Conservation (phyloP, 2,888 invertebrate species). For the Platycheirus rosarum region DNA sequence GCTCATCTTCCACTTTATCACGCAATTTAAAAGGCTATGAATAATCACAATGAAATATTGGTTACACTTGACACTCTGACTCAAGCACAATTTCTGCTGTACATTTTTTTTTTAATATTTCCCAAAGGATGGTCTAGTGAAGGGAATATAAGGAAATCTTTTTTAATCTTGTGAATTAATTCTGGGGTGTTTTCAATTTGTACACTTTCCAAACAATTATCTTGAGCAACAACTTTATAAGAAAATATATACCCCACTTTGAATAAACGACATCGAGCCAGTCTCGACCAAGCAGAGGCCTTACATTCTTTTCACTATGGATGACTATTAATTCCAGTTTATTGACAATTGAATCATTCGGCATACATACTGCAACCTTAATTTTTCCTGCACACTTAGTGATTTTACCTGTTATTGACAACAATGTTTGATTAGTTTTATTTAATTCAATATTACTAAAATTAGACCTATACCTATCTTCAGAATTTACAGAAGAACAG, state of each 20-base stretch:
- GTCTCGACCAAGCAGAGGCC: slow-evolving; percentile 34
- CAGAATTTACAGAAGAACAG: slow-evolving; percentile 42
- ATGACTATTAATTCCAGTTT: too few relatives aligned
- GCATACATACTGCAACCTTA: too few relatives aligned
- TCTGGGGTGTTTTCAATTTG: not conserved
- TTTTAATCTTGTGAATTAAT: slow-evolving; percentile 20
- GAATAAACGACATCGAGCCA: slow-evolving; percentile 44
- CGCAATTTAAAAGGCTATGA: slow-evolving; percentile 72
- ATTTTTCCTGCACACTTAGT: too few relatives aligned
- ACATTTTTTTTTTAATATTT: slow-evolving; percentile 34
- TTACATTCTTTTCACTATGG: slow-evolving; percentile 38
- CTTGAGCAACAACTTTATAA: not conserved
- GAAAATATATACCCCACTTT: slow-evolving; percentile 38
- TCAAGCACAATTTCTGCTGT: slow-evolving; percentile 48
- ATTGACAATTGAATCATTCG: too few relatives aligned
- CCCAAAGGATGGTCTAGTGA: slow-evolving; percentile 25
- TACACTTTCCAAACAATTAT: not conserved
- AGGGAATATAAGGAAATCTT: slow-evolving; percentile 33
- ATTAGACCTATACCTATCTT: too few relatives aligned
- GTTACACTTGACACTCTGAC: slow-evolving; percentile 17
- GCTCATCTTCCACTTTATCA: slow-evolving; percentile 74
- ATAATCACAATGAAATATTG: slow-evolving; percentile 75
- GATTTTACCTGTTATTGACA: too few relatives aligned
- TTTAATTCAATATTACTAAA: too few relatives aligned
- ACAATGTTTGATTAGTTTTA: too few relatives aligned